Percentiles rank a stretch among this genome's conserved stretches.
Evolutionary conservation across 2,797 vertebrate genomes (phyloP).

Genomic region (Orientallactaga sibirica): DNA sequence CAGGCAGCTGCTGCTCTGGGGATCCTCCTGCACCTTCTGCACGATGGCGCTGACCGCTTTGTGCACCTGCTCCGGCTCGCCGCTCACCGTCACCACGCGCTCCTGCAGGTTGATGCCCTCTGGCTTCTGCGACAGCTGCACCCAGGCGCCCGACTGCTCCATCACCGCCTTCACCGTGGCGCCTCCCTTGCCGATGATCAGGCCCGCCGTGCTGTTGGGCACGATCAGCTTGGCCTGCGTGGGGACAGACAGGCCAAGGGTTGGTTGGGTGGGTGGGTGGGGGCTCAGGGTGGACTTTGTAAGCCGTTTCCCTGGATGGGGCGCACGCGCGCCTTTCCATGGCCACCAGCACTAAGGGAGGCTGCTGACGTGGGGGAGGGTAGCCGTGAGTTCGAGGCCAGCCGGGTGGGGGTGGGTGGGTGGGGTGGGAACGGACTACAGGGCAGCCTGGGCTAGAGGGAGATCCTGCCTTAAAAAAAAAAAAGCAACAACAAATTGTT

Average conservation of each 20-base stretch:
- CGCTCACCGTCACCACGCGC: constrained; percentile 96
- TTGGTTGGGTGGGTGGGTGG: neutral
- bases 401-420: too few species aligned
- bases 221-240: constrained; percentile 96
- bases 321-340: too few species aligned
- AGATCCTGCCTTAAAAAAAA: too few species aligned
- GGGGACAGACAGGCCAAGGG: constrained; percentile 62
- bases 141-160: constrained; percentile 98
- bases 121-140: constrained; percentile 97
- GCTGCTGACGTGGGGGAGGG: too few species aligned
- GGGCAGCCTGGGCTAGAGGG: too few species aligned
- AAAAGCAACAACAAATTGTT: too few species aligned
- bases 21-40: constrained; percentile 97
- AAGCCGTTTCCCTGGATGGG: neutral
- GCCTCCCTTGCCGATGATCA: constrained; percentile 97
- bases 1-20: constrained; percentile 97
- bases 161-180: constrained; percentile 97
- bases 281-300: too few species aligned
- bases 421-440: too few species aligned
- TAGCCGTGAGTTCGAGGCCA: neutral
- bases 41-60: constrained; percentile 96
- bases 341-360: neutral
- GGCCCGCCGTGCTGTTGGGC: constrained; percentile 96
- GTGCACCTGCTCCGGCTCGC: constrained; percentile 95
- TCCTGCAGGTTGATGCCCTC: constrained; percentile 98